Evolutionary conservation across 2,113 vertebrate species (phyloP).

Genomic region (Rana temporaria): DNA sequence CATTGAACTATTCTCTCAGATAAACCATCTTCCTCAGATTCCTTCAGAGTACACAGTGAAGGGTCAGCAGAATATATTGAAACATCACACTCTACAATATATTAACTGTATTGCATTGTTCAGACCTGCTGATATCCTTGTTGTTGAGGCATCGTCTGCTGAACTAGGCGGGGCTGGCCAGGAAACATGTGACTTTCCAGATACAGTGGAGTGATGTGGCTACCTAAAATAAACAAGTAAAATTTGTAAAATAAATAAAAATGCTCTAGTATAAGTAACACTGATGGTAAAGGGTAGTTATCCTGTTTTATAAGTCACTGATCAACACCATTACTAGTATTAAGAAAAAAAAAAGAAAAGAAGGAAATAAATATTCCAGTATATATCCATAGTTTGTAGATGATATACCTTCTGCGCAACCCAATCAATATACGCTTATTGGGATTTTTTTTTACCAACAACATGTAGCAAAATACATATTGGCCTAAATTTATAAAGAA

Average conservation of each 20-base stretch:
- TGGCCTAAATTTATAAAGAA: too few species aligned
- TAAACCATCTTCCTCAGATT: slow-evolving; percentile 51
- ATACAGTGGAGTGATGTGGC: slow-evolving; percentile 92
- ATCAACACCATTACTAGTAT: too few species aligned
- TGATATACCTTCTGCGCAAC: too few species aligned
- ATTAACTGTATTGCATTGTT: neutral
- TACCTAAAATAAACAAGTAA: slow-evolving; percentile 76
- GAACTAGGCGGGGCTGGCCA: slow-evolving; percentile 94
- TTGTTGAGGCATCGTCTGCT: slow-evolving; percentile 93
- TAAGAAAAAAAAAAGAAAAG: too few species aligned
- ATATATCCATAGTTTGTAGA: too few species aligned
- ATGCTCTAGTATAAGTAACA: too few species aligned
- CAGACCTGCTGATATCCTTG: slow-evolving; percentile 94
- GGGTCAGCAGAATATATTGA: slow-evolving; percentile 43
- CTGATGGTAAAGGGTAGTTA: too few species aligned
- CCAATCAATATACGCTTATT: too few species aligned
- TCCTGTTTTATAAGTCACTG: too few species aligned
- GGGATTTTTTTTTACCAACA: too few species aligned
- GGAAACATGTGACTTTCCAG: slow-evolving; percentile 94
- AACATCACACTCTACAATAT: neutral
- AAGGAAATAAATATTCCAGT: too few species aligned
- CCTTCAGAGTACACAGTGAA: slow-evolving; percentile 61
- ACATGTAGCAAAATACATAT: too few species aligned
- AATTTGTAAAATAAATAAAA: neutral
- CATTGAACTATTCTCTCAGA: slow-evolving; percentile 61